phyloP scores from a whole-genome alignment of 2,797 vertebrate species.

The Onychomys leucogaster region DNA sequence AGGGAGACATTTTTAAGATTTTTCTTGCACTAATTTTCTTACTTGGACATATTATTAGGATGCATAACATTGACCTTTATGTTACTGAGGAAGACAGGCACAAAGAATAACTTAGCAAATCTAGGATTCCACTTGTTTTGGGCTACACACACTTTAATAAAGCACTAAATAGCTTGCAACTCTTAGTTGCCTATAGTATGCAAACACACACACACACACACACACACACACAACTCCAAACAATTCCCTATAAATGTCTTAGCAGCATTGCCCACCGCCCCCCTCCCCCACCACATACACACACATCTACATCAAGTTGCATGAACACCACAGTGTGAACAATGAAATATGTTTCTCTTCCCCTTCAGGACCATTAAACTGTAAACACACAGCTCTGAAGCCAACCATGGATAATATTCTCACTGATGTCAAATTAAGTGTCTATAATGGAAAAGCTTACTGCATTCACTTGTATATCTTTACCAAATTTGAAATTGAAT shows the following conservation, averaged over 20 bases:
- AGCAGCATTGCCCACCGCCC: not conserved
- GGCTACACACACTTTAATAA: not conserved
- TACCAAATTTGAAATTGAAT: not conserved
- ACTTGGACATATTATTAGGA: not conserved
- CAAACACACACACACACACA: too few relatives aligned
- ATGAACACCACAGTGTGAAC: not conserved
- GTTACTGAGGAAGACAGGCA: not conserved
- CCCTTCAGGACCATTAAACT: not conserved
- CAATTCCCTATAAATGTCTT: not conserved
- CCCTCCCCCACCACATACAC: not conserved
- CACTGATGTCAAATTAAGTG: not conserved
- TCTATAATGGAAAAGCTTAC: not conserved
- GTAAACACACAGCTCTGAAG: not conserved
- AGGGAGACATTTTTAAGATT: not conserved
- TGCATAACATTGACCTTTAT: not conserved
- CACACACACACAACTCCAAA: not conserved
- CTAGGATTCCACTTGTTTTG: not conserved
- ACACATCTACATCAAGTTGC: not conserved
- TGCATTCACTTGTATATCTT: not conserved
- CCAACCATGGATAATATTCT: not conserved
- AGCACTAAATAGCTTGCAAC: not conserved
- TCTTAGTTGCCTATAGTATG: not conserved
- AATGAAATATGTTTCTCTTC: not conserved
- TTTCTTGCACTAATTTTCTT: slow-evolving; percentile 41
- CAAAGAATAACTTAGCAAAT: not conserved